These are phyloP conservation scores for Lytechinus pictus DNA, from an alignment of 35 echinoderm and acorn worm genomes.

Conservation along the genomic window DNA sequence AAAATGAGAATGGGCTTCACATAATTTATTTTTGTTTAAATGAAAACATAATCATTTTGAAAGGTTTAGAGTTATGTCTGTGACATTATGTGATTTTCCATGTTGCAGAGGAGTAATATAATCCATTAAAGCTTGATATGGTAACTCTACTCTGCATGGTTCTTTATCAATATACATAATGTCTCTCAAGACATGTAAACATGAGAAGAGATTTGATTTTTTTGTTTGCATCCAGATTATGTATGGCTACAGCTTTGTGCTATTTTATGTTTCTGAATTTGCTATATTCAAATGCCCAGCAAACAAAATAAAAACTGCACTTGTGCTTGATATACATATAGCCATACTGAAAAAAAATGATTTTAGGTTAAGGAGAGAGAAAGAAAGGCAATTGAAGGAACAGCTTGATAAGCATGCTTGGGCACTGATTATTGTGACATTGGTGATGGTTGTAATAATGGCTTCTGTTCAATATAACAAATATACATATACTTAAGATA, in stretches of 20 bases:
- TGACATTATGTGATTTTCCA: not conserved
- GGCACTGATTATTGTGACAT: not conserved
- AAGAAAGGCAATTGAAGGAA: not conserved
- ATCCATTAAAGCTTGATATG: not conserved
- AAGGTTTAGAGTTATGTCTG: not conserved
- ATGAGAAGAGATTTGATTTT: not conserved
- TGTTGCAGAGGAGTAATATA: not conserved
- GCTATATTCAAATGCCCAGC: not conserved
- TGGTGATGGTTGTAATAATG: not conserved
- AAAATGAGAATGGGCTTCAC: not conserved
- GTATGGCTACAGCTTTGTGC: not conserved
- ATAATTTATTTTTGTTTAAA: not conserved
- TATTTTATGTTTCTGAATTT: not conserved
- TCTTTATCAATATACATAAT: not conserved
- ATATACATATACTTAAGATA: not conserved
- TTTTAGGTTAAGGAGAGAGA: not conserved
- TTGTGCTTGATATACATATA: not conserved
- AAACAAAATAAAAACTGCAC: not conserved
- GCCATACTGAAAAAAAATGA: not conserved
- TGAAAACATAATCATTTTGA: not conserved
- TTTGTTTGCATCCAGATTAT: not conserved
- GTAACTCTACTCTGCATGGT: not conserved
- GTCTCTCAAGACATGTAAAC: not conserved
- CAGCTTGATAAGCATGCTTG: not conserved
- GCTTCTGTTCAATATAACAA: not conserved